Base-by-base conservation (phyloP, 2,888 invertebrate species). In the Drosophila aldrichi region DNA sequence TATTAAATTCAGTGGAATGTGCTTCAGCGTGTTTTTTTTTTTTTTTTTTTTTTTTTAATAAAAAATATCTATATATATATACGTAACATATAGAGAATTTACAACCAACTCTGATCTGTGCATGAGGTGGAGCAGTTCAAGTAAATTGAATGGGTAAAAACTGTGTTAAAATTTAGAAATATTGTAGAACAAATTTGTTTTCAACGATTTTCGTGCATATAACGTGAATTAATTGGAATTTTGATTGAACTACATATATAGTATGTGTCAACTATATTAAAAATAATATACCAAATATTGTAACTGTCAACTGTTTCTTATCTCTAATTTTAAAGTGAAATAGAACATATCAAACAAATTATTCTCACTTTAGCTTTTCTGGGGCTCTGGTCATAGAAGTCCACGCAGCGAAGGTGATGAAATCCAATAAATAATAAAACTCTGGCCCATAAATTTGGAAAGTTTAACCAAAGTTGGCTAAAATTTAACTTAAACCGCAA, bases 401-500 rank as follows among this genome's bases (percentile, higher is more conserved):
- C 48, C 10, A 10, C 8, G 29, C 10, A 5, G 9, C 5, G 5
- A 5, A 40, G n/a, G 8, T 40, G 38, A n/a, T n/a, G 3, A 51
- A 51, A 51, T 14, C n/a, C n/a, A 29, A 41, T 41, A 51, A 32
- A 12, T 18, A 36, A 34, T 51, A 20, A 51, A 34, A 18, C 34
- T 14, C 8, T 14, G 3, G 14, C 14, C 3, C 34, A 25, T 32
- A 16, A 32, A 64, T 44, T 36, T 51, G 5, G 1, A n/a, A 4
- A 34, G 10, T 43, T 56, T 6, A 36, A 40, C 14, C 1, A 16
- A 5, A 36, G n/a, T 49, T 56, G 7, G n/a, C 20, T 2, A 3
- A 41, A 34, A 40, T 58, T 16, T 18, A 68, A 52, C n/a, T 18
- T 7, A 44, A 38, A 14, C 52, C 38, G 25, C 60, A 34, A 51